These are phyloP conservation scores for Timema podura DNA, from an alignment of 2,888 invertebrate genomes.

Conservation along the genomic window DNA sequence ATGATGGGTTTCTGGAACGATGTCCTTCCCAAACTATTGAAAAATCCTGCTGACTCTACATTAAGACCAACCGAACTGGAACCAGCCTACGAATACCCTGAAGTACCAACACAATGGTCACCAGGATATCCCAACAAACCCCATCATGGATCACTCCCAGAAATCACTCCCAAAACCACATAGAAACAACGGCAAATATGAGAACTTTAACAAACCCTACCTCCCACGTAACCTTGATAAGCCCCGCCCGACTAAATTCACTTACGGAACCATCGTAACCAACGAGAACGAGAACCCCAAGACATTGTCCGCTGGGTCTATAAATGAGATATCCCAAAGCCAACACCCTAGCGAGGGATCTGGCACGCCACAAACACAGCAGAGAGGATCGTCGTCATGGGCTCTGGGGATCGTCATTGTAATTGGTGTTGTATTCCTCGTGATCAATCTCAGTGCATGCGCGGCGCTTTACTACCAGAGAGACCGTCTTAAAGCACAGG, in stretches of 20 bases:
- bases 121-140: conserved; percentile 25
- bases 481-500: conserved; percentile 53
- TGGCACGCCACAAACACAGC: neutral
- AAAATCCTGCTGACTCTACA: conserved; percentile 42
- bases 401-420: conserved; percentile 47
- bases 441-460: conserved; percentile 68
- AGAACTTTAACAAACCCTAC: conserved; percentile 20
- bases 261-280: conserved; percentile 20
- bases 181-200: neutral
- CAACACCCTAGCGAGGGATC: neutral
- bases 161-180: conserved; percentile 13
- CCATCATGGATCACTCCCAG: conserved; percentile 36
- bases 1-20: conserved; percentile 84
- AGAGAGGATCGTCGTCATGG: conserved; percentile 39
- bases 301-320: neutral
- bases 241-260: neutral
- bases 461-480: conserved; percentile 64
- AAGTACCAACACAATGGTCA: conserved; percentile 33
- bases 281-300: neutral
- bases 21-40: conserved; percentile 68
- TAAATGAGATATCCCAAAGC: no score
- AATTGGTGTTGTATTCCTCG: conserved; percentile 63
- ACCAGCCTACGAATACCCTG: conserved; percentile 38
- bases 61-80: conserved; percentile 30
- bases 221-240: neutral